Evolutionary conservation across 2,113 vertebrate genomes (phyloP), one percentile per base, ranked within the genome.

Genomic region (Anoura caudifer): DNA sequence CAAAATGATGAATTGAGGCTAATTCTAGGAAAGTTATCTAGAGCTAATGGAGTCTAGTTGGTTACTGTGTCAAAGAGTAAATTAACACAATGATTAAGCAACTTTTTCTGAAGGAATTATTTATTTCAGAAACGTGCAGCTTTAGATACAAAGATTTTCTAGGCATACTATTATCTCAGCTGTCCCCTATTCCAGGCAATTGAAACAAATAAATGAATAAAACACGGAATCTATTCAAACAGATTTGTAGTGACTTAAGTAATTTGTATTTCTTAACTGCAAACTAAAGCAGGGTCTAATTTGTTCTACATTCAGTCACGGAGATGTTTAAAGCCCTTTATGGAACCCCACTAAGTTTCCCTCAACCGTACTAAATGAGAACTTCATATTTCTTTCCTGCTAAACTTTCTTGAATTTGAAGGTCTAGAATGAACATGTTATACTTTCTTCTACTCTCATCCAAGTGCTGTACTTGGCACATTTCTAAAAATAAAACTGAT

Each of bases 181-280:
- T 36, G 5, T 7, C 38, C 13, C 14, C 24, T 82, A 31, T 17
- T 92, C 36, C 36, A 94, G 41, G 38, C 20, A 59, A 24, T 11
- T 93, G 45, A 90, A 92, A 52, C 31, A 47, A 82, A 81, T 26
- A 92, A 95, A 43, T 50, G 33, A 95, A 94, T 90, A 56, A 87
- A 91, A 70, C 86, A 16, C 17, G 1, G 65, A 19, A 92, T 93
- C 28, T 92, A 24, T 70, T 72, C 26, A 86, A 15, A 87, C 87
- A 94, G 38, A 45, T 6, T 67, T 94, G 24, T 17, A 83, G 31
- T 87, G 10, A 83, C 26, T 75, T 61, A 92, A 87, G 17, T 43
- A 56, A 89, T 43, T 52, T 91, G 17, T 91, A 82, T 90, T 93
- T 95, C 90, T 95, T 70, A 83, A 86, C 3, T 90, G 65, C 28